Conservation (phyloP, 2,888 invertebrate genomes). For the Mythimna pallens region DNA sequence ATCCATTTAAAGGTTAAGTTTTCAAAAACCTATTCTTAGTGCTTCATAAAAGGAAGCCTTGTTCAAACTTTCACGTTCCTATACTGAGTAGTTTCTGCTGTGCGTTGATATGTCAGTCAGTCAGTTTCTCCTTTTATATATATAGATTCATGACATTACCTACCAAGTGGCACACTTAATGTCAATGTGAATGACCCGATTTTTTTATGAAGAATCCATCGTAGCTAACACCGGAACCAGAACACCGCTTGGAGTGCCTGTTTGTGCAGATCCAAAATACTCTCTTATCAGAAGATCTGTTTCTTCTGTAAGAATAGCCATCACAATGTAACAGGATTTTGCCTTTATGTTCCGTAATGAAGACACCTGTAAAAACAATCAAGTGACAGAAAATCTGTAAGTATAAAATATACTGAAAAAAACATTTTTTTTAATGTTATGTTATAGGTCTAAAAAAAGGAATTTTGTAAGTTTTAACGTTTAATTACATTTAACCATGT, state of each 20-base stretch:
- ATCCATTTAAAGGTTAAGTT: too few species aligned
- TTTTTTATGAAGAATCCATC: constrained; percentile 13
- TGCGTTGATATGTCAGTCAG: too few species aligned
- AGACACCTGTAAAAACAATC: constrained; percentile 20
- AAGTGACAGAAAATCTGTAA: not conserved
- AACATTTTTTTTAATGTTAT: not conserved
- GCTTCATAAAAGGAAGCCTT: too few species aligned
- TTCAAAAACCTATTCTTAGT: too few species aligned
- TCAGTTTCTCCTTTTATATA: too few species aligned
- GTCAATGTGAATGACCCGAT: constrained; percentile 24
- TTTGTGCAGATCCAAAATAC: constrained; percentile 61
- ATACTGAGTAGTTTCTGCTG: too few species aligned
- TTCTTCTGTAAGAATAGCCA: constrained; percentile 60
- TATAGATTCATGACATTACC: not conserved
- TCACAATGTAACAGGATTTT: constrained; percentile 13
- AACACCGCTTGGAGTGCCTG: constrained; percentile 1
- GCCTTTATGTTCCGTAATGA: not conserved
- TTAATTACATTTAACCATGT: constrained; percentile 11
- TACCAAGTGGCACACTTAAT: not conserved
- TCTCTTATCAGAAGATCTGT: constrained; percentile 33
- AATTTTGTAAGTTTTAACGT: not conserved
- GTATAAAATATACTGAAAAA: not conserved
- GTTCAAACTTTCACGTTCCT: too few species aligned
- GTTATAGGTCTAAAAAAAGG: not conserved
- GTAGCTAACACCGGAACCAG: constrained; percentile 23